These are phyloP conservation scores for Hypanus sabinus DNA, from an alignment of 2,113 vertebrate species.

Conservation along the genomic window DNA sequence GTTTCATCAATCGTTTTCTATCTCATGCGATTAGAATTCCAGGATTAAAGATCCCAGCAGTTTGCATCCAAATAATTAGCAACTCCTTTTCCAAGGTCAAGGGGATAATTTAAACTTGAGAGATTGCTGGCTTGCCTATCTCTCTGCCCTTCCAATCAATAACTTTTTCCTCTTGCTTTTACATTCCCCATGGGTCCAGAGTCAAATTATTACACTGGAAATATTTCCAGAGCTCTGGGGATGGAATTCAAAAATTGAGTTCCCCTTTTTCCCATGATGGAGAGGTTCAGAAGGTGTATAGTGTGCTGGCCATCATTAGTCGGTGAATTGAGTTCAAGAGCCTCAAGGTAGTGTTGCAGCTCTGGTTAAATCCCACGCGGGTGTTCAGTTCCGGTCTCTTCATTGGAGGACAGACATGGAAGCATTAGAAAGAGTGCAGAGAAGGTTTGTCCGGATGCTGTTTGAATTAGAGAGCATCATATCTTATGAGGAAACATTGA, in stretches of 20 bases:
- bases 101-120: not conserved
- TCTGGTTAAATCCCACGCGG: no score
- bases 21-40: not conserved
- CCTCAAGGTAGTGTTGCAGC: no score
- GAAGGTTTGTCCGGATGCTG: no score
- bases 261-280: not conserved
- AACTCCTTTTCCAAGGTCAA: not conserved
- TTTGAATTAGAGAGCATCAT: no score
- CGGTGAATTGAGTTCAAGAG: no score
- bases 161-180: no score
- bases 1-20: not conserved
- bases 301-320: no score
- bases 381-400: no score
- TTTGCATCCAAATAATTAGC: not conserved
- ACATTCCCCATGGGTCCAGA: not conserved
- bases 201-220: not conserved
- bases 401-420: no score
- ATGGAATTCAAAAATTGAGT: not conserved
- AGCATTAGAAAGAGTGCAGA: no score
- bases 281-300: no score
- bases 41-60: constrained; percentile 17
- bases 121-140: not conserved
- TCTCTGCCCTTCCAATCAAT: not conserved
- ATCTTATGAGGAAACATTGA: no score
- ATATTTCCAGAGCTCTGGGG: not conserved